These are phyloP conservation scores for Rhimphoctona megacephalus DNA, from an alignment of 2,888 invertebrate species.

Conservation along the genomic window DNA sequence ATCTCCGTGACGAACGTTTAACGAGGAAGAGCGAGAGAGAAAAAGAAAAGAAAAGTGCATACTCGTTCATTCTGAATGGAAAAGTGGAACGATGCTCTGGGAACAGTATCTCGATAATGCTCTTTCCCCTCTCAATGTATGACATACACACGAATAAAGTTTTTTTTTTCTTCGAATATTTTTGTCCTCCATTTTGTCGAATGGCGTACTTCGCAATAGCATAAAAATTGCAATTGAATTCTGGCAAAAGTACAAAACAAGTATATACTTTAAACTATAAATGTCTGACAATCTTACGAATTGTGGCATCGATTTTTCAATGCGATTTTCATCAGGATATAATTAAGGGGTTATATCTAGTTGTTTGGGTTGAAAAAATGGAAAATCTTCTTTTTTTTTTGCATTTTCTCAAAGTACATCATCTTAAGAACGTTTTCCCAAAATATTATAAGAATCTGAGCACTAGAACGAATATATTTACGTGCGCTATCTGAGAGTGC, in stretches of 20 bases:
- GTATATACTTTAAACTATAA: neutral
- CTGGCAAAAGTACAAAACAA: neutral
- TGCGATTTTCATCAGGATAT: neutral
- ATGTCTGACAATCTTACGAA: neutral
- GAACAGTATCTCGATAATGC: conserved; percentile 6
- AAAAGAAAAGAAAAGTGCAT: conserved; percentile 37
- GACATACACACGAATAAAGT: neutral
- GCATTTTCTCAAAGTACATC: too few relatives aligned
- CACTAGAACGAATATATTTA: too few relatives aligned
- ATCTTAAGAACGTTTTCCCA: too few relatives aligned
- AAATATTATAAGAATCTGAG: too few relatives aligned
- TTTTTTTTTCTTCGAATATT: neutral
- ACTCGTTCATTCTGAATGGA: conserved; percentile 3
- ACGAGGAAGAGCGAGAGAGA: neutral
- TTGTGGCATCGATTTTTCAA: neutral
- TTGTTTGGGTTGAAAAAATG: too few relatives aligned
- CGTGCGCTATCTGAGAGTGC: too few relatives aligned
- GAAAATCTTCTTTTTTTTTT: too few relatives aligned
- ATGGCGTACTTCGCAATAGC: neutral
- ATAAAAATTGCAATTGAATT: neutral
- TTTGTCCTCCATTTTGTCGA: neutral
- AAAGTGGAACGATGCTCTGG: conserved; percentile 57
- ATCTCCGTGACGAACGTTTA: conserved; percentile 3
- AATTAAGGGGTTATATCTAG: too few relatives aligned
- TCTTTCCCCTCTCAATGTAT: neutral